Base-by-base conservation (phyloP, 1,140 invertebrate genomes). In the Chelonus insularis region DNA sequence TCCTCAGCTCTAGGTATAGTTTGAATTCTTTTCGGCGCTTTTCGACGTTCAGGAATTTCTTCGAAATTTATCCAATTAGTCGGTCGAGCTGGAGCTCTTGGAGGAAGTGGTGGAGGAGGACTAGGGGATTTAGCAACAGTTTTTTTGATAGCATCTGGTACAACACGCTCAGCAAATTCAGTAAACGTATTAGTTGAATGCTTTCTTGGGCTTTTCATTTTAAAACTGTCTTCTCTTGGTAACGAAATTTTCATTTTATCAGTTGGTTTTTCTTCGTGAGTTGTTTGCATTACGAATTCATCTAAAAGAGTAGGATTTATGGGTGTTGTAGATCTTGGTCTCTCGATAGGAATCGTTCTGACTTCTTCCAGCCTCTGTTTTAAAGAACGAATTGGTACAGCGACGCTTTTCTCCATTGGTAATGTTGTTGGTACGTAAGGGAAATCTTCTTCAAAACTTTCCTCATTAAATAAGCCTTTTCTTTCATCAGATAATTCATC, bases 381-480 rank as follows among this genome's bases (percentile, higher is more conserved):
- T 43, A 93, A 86, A 16, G 93, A 92, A 43, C 93, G 84, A 57
- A 94, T 90, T 1, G 91, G 89, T 55, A 93, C 80, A 11, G 89
- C 92, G 41, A 90, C 84, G 5, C 92, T 90, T 45, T 92, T 87
- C 80, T 94, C 92, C 72, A 88, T 81, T 11, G 92, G 92, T 57
- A 94, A 76, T 32, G 92, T 94, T 2, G 92, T 94, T 37, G 92
- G 91, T 62, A 94, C 86, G 70, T 92, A 94, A 0, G 93, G 93
- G 68, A 94, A 79, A 79, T 94, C 92, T 57, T 92, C 91, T 62
- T 95, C 92, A 65, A 93, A 91, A 7, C 91, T 92, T 66, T 93
- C 91, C 66, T 93, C 90, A 67, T 88, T 85, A 43, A 89, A 84
- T 21, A 95, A 83, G 1, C 89, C 87, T 56, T 92, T 91, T 54